These are phyloP conservation scores for Lydus trimaculatus DNA, from an alignment of 2,888 invertebrate genomes.

Conservation along the genomic window DNA sequence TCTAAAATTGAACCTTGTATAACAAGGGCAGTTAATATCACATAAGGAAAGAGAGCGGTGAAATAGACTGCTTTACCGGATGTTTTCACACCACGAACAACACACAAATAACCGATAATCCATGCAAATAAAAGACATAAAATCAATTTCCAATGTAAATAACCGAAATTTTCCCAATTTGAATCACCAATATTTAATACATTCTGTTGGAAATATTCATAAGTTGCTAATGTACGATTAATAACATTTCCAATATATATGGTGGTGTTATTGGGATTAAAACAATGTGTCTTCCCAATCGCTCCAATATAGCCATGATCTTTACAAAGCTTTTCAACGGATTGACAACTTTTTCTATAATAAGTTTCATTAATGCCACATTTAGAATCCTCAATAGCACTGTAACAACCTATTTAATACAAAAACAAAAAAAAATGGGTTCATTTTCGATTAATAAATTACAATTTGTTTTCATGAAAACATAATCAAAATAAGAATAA, in stretches of 20 bases:
- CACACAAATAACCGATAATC: conserved; percentile 86
- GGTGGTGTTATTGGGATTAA: conserved; percentile 46
- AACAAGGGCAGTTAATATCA: conserved; percentile 71
- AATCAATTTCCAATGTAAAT: conserved; percentile 82
- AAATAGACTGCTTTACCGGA: conserved; percentile 85
- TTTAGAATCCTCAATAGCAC: conserved; percentile 66
- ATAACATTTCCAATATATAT: conserved; percentile 65
- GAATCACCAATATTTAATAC: conserved; percentile 77
- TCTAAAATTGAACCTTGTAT: conserved; percentile 65
- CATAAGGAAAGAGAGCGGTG: conserved; percentile 76
- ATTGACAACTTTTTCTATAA: conserved; percentile 63
- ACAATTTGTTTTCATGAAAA: not conserved
- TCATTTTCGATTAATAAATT: not conserved
- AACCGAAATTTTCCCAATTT: conserved; percentile 79
- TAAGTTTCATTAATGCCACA: conserved; percentile 65
- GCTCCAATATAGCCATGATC: conserved; percentile 55
- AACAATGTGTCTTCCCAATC: conserved; percentile 62
- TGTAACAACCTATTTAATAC: conserved; percentile 67
- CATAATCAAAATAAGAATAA: not conserved
- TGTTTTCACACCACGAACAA: conserved; percentile 87
- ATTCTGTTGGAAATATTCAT: conserved; percentile 69
- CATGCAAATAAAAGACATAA: conserved; percentile 80
- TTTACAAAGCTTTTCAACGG: conserved; percentile 64
- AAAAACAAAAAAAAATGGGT: conserved; percentile 4
- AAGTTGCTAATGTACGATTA: conserved; percentile 65